Percentiles rank a stretch among this genome's conserved stretches.
Conservation (phyloP, 2,888 invertebrate genomes). For the Schizaphis graminum region DNA sequence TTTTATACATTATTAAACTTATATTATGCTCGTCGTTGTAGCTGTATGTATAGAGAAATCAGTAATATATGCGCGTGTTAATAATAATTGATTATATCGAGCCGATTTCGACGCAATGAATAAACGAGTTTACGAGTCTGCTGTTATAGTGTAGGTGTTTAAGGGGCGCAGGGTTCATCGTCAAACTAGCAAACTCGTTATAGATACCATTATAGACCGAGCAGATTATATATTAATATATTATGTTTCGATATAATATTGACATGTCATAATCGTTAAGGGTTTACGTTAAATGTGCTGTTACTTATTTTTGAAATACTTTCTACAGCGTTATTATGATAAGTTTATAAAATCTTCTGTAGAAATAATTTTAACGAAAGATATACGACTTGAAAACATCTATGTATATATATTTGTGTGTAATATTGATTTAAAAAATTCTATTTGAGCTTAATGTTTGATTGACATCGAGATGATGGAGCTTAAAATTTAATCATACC, state of each 20-base stretch:
- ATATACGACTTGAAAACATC: neutral
- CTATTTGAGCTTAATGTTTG: neutral
- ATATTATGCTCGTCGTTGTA: neutral
- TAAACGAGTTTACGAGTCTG: neutral
- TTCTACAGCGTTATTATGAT: neutral
- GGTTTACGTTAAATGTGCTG: neutral
- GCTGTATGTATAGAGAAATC: neutral
- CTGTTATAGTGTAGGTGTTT: neutral
- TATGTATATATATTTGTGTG: neutral
- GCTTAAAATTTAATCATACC: neutral
- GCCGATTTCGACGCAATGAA: neutral
- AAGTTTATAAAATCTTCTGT: neutral
- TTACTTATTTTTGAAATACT: neutral
- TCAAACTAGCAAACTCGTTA: neutral
- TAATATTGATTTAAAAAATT: neutral
- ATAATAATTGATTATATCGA: neutral
- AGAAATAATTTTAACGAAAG: neutral
- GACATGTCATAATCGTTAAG: neutral
- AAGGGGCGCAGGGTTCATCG: neutral
- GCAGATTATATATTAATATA: neutral
- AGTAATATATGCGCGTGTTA: neutral
- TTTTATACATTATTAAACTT: neutral
- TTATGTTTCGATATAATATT: neutral
- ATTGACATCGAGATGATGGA: neutral
- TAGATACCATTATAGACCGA: neutral